Conservation (phyloP, 2,113 vertebrate genomes). For the Pleuronectes platessa region DNA sequence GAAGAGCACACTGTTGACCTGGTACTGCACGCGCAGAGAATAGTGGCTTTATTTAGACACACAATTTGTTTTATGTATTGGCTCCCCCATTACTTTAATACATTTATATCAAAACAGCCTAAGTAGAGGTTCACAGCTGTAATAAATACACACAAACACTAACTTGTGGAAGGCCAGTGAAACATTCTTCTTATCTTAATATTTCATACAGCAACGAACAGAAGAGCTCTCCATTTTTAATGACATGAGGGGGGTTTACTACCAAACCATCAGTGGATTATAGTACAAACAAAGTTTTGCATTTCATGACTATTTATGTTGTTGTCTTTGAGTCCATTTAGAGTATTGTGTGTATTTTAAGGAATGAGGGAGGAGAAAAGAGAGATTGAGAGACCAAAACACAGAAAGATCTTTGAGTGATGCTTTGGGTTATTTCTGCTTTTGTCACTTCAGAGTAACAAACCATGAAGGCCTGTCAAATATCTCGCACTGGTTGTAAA, state of each 20-base stretch:
- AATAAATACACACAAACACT: conserved; percentile 43
- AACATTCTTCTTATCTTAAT: conserved; percentile 53
- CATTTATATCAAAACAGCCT: conserved; percentile 17
- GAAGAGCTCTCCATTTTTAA: conserved; percentile 62
- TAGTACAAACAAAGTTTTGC: conserved; percentile 55
- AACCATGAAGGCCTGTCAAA: conserved; percentile 5
- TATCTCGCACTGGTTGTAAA: not conserved
- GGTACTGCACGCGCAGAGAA: not conserved
- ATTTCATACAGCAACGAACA: conserved; percentile 55
- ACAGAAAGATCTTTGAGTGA: conserved; percentile 1
- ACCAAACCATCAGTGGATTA: conserved; percentile 36
- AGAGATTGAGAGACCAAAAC: conserved; percentile 3
- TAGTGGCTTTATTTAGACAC: conserved; percentile 9
- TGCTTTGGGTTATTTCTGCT: not conserved
- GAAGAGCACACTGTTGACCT: not conserved
- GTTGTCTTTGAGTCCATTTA: conserved; percentile 49
- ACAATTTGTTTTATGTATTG: not conserved
- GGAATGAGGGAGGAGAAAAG: not conserved
- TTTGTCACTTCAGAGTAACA: not conserved
- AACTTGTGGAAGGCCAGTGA: conserved; percentile 23
- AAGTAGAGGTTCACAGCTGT: conserved; percentile 14
- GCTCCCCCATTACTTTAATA: conserved; percentile 5
- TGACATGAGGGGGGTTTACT: conserved; percentile 45
- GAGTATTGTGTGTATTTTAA: conserved; percentile 30
- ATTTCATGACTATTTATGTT: conserved; percentile 62